Base-by-base conservation (phyloP, 2,113 vertebrate species). In the Pseudorasbora parva region DNA sequence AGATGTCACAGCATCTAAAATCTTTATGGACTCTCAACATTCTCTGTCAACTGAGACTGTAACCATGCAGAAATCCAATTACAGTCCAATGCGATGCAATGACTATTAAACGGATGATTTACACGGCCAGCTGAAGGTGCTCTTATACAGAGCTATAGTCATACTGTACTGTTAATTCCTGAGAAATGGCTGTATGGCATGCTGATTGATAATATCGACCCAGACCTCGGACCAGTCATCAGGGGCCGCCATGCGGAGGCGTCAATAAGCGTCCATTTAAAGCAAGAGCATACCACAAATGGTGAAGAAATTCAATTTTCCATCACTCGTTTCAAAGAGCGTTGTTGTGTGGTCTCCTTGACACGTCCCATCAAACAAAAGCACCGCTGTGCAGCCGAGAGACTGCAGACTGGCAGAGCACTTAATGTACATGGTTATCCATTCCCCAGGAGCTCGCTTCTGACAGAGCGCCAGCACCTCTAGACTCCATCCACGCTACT, bases 231-330 rank as follows among this genome's bases (percentile, higher is more conserved):
- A 85, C 69, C 64, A 89, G 85, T 89, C 85, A 78, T 88, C 86
- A 59, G 77, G 86, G 87, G 78, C 81, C 77, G 60, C 81, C 45
- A 81, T 37, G 82, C 15, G 25, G 30, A 49, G 82, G 71, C 82
- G 86, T 91, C 92, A 89, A 92, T 92, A 92, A 88, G 83, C 85
- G 64, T 91, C 87, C 80, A 88, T 93, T 93, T 89, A 87, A 68
- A 76, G 59, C 89, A 78, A 87, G 77, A 80, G 73, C 88, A 86
- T 86, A 89, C 88, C 75, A 78, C 87, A 89, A 90, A 92, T 82
- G 80, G 89, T 83, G 82, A 87, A 89, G 86, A 88, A 91, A 93
- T 93, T 92, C 91, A 92, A 93, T 94, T 93, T 93, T 88, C 91
- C 89, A 84, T 91, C 87, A 89, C 89, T 93, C 90, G 86, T 90